Conservation (phyloP, 2,888 invertebrate genomes). For the Diaprepes abbreviatus region DNA sequence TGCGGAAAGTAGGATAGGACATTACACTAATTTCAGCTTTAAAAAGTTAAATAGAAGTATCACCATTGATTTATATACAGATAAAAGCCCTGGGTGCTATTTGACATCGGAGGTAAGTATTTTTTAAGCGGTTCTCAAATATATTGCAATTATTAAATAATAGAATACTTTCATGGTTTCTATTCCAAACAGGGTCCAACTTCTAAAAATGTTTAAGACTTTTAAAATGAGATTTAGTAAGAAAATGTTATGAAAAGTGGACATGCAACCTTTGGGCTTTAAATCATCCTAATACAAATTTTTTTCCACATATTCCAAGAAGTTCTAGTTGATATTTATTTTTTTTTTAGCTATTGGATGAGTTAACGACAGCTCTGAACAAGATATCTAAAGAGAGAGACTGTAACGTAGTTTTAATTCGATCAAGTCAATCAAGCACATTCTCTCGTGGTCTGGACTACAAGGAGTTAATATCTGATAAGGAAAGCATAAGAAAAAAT, state of each 20-base stretch:
- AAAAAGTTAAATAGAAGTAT: slow-evolving; percentile 57
- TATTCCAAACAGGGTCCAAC: too few relatives aligned
- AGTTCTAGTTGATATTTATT: too few relatives aligned
- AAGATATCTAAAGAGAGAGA: slow-evolving; percentile 75
- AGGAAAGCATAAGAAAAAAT: slow-evolving; percentile 74
- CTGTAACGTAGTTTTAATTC: slow-evolving; percentile 79
- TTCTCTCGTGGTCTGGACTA: slow-evolving; percentile 90
- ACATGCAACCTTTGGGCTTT: too few relatives aligned
- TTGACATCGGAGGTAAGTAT: slow-evolving; percentile 55
- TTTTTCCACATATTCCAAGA: too few relatives aligned
- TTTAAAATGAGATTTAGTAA: too few relatives aligned
- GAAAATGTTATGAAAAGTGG: too few relatives aligned
- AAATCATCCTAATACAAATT: too few relatives aligned
- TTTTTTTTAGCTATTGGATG: slow-evolving; percentile 78
- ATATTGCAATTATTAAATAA: too few relatives aligned
- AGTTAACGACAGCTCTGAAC: slow-evolving; percentile 78
- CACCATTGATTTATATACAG: slow-evolving; percentile 55
- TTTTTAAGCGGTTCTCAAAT: too few relatives aligned
- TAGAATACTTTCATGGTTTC: too few relatives aligned
- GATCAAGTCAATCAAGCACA: slow-evolving; percentile 77
- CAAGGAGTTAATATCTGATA: slow-evolving; percentile 74
- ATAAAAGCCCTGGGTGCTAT: slow-evolving; percentile 51
- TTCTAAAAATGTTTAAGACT: too few relatives aligned
- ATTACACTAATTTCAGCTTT: slow-evolving; percentile 55
- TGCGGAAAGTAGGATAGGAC: slow-evolving; percentile 41